Conservation (phyloP, 2,888 invertebrate species). For the Choristoneura rosaceana region DNA sequence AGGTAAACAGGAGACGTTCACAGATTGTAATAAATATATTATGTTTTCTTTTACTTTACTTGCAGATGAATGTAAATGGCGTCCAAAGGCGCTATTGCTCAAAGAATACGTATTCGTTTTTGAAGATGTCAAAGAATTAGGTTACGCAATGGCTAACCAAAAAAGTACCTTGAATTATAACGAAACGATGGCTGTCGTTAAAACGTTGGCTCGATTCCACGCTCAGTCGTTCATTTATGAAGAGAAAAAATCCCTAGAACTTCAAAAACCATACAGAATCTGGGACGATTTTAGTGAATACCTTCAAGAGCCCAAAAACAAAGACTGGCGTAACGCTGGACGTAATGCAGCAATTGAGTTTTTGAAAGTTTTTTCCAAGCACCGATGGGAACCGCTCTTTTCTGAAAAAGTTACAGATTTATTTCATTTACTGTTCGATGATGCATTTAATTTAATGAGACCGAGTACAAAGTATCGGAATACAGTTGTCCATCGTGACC, state of each 20-base stretch:
- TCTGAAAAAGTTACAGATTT: slow-evolving; percentile 53
- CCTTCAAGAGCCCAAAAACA: slow-evolving; percentile 61
- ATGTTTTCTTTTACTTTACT: slow-evolving; percentile 17
- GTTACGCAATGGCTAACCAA: slow-evolving; percentile 67
- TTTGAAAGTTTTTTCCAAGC: slow-evolving; percentile 66
- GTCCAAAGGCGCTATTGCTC: slow-evolving; percentile 61
- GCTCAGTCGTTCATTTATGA: slow-evolving; percentile 79
- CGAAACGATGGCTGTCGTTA: slow-evolving; percentile 71
- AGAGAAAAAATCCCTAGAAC: slow-evolving; percentile 64
- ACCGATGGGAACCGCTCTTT: slow-evolving; percentile 59
- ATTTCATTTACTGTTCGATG: slow-evolving; percentile 58
- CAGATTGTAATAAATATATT: too few species aligned
- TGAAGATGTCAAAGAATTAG: slow-evolving; percentile 68
- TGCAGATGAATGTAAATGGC: slow-evolving; percentile 66
- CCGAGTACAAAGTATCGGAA: slow-evolving; percentile 77
- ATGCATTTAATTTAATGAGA: slow-evolving; percentile 63
- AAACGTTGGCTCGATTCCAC: slow-evolving; percentile 79
- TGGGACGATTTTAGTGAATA: slow-evolving; percentile 69
- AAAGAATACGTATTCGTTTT: slow-evolving; percentile 72
- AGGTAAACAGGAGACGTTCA: neutral
- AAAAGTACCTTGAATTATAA: slow-evolving; percentile 62
- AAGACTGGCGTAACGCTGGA: slow-evolving; percentile 69
- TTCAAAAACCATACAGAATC: slow-evolving; percentile 66
- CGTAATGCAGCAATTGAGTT: slow-evolving; percentile 69
- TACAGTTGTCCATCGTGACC: slow-evolving; percentile 85